Evolutionary conservation across 1,140 invertebrate species (phyloP).

Genomic region (Procambarus virginalis): DNA sequence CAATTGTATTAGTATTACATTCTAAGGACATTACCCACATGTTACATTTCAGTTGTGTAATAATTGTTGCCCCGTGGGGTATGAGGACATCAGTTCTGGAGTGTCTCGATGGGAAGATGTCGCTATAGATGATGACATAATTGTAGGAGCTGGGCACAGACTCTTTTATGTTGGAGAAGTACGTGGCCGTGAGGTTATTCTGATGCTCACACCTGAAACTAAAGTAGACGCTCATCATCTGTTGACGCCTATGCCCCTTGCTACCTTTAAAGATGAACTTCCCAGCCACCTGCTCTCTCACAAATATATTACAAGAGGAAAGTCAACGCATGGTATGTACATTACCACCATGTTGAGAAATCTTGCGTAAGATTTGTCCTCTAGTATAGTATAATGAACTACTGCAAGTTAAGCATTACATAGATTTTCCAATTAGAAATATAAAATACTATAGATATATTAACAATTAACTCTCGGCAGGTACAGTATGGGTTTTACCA

Average conservation of each 20-base stretch:
- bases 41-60: constrained; percentile 36
- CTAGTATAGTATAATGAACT: too few species aligned
- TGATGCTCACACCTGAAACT: constrained; percentile 82
- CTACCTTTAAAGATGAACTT: constrained; percentile 85
- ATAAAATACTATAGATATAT: not conserved
- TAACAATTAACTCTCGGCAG: constrained; percentile 75
- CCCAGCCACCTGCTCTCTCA: constrained; percentile 78
- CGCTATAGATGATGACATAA: constrained; percentile 76
- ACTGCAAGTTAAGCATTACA: too few species aligned
- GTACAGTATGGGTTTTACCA: constrained; percentile 83
- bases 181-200: constrained; percentile 81
- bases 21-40: not conserved
- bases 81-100: constrained; percentile 18
- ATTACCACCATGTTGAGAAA: too few species aligned
- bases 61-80: constrained; percentile 18
- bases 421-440: too few species aligned
- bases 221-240: constrained; percentile 75
- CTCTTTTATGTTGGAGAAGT: constrained; percentile 84
- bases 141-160: constrained; percentile 80
- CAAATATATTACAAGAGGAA: constrained; percentile 13
- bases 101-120: constrained; percentile 69
- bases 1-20: not conserved
- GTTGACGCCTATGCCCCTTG: constrained; percentile 82
- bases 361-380: too few species aligned
- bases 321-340: constrained; percentile 37